Evolutionary conservation across 1,140 invertebrate species (phyloP).

Genomic region (Drosophila willistoni): DNA sequence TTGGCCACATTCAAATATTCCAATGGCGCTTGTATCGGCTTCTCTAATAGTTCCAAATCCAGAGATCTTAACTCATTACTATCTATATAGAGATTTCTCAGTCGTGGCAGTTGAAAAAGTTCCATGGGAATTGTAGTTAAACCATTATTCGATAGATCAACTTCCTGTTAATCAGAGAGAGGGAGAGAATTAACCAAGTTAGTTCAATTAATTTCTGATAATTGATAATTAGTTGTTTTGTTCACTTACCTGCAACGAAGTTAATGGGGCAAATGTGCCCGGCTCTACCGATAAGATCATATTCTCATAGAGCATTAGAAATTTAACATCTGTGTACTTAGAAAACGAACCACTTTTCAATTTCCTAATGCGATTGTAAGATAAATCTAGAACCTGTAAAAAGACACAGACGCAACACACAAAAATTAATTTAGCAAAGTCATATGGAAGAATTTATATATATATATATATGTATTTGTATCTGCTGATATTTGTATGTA

Average conservation of each 20-base stretch:
- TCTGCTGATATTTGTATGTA: neutral
- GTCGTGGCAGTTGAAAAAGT: constrained; percentile 85
- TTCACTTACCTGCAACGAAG: constrained; percentile 81
- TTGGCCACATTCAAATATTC: constrained; percentile 85
- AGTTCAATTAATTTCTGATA: constrained; percentile 20
- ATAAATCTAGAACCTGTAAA: constrained; percentile 86
- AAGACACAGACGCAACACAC: neutral
- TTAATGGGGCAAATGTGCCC: constrained; percentile 84
- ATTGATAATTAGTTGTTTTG: constrained; percentile 43
- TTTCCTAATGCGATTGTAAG: constrained; percentile 86
- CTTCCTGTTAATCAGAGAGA: constrained; percentile 68
- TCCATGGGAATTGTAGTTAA: constrained; percentile 84
- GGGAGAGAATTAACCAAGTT: constrained; percentile 22
- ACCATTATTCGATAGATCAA: constrained; percentile 86
- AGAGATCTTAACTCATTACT: constrained; percentile 84
- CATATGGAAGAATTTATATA: constrained; percentile 2
- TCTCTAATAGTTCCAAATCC: constrained; percentile 78
- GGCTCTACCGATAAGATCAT: constrained; percentile 85
- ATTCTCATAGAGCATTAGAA: constrained; percentile 86
- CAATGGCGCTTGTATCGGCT: constrained; percentile 84
- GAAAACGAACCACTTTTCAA: constrained; percentile 84
- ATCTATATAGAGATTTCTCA: constrained; percentile 85
- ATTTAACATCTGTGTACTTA: constrained; percentile 85
- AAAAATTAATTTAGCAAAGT: constrained; percentile 36
- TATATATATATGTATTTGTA: neutral